phyloP scores from a whole-genome alignment of 2,797 vertebrate species.

The Acipenser ruthenus region DNA sequence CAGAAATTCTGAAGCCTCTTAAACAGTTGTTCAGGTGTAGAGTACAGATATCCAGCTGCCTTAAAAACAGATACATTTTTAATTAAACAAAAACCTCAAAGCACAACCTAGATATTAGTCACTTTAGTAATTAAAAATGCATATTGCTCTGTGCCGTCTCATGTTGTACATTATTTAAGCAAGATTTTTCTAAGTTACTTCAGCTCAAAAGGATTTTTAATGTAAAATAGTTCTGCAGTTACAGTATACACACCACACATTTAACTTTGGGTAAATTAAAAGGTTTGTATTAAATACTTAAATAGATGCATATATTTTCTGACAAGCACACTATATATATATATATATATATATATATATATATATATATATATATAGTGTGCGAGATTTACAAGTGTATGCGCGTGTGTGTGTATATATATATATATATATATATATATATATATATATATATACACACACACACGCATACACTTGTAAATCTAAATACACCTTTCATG shows the following conservation, averaged over 20 bases:
- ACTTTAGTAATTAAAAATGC: slow-evolving; percentile 99
- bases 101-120: slow-evolving; percentile 98
- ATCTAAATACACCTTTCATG: no score
- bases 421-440: not conserved
- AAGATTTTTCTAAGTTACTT: slow-evolving; percentile 85
- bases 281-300: slow-evolving; percentile 75
- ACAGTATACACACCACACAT: slow-evolving; percentile 67
- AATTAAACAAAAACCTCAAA: slow-evolving; percentile 98
- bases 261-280: slow-evolving; percentile 86
- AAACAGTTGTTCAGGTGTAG: slow-evolving; percentile 90
- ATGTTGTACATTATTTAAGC: slow-evolving; percentile 95
- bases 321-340: slow-evolving; percentile 35
- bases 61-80: slow-evolving; percentile 94
- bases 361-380: not conserved
- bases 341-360: slow-evolving; percentile 1
- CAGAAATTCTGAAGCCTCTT: slow-evolving; percentile 82
- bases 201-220: slow-evolving; percentile 95
- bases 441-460: not conserved
- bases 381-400: no score
- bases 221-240: slow-evolving; percentile 86
- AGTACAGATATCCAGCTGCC: slow-evolving; percentile 88
- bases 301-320: slow-evolving; percentile 48
- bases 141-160: slow-evolving; percentile 91
- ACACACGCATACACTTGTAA: not conserved
- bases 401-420: not conserved